Evolutionary conservation across 2,113 vertebrate species (phyloP).

Genomic region (Cricetomys ansorgei): DNA sequence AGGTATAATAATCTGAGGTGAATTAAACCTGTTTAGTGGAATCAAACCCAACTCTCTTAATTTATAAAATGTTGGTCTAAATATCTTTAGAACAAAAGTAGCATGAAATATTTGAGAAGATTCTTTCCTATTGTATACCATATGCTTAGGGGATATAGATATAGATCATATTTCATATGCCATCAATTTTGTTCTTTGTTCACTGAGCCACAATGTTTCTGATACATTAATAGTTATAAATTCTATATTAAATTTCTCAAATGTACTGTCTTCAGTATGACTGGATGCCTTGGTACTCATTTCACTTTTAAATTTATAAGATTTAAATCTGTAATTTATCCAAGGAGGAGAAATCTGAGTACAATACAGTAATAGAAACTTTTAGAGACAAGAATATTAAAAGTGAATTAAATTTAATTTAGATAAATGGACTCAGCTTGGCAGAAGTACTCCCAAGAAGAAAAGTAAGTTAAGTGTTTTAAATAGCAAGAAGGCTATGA

Average conservation of each 20-base stretch:
- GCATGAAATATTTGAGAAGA: neutral
- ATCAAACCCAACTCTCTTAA: neutral
- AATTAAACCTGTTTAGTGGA: neutral
- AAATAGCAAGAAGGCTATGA: conserved; percentile 11
- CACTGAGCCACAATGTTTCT: conserved; percentile 50
- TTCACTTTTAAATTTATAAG: conserved; percentile 55
- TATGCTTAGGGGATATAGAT: neutral
- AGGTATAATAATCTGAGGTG: neutral
- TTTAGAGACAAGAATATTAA: conserved; percentile 48
- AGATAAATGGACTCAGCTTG: conserved; percentile 55
- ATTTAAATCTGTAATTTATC: conserved; percentile 55
- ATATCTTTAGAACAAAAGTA: neutral
- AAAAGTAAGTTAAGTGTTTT: conserved; percentile 51
- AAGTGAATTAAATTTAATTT: conserved; percentile 73
- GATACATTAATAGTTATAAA: conserved; percentile 46
- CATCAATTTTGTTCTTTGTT: neutral
- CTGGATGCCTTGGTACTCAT: neutral
- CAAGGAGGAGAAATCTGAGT: conserved; percentile 44
- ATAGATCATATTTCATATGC: neutral
- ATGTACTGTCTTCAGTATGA: conserved; percentile 2
- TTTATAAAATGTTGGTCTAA: neutral
- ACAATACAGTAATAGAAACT: conserved; percentile 44
- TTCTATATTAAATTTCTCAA: conserved; percentile 51
- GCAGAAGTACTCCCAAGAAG: conserved; percentile 26
- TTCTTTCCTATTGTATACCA: neutral